These are phyloP conservation scores for Spondyliosoma cantharus DNA, from an alignment of 2,797 vertebrate species.

Conservation along the genomic window DNA sequence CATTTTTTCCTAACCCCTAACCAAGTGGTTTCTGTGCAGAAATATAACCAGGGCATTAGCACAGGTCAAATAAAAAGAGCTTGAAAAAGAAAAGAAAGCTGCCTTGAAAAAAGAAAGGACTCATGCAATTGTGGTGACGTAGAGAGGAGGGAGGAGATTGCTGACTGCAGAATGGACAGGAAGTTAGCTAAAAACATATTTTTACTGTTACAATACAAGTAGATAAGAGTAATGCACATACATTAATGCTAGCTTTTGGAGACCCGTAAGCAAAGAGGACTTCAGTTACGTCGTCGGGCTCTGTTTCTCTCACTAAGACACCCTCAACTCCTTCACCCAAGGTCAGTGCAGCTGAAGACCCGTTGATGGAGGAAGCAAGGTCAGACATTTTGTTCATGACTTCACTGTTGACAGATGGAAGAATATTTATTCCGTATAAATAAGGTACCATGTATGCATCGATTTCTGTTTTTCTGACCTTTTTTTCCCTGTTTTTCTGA, in stretches of 20 bases:
- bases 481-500: too few species aligned
- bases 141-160: too few species aligned
- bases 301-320: constrained; percentile 34
- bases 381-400: background rate
- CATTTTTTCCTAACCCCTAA: too few species aligned
- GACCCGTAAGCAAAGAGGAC: constrained; percentile 43
- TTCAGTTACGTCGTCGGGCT: fast-evolving
- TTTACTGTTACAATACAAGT: background rate
- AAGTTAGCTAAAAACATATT: too few species aligned
- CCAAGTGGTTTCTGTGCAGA: too few species aligned
- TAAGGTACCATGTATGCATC: background rate
- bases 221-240: constrained; percentile 54
- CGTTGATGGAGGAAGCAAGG: background rate
- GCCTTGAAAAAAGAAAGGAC: too few species aligned
- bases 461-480: too few species aligned
- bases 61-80: too few species aligned
- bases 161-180: too few species aligned
- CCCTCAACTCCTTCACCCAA: constrained; percentile 47
- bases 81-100: too few species aligned
- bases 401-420: constrained; percentile 45
- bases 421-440: background rate
- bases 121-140: too few species aligned
- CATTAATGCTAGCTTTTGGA: constrained; percentile 29
- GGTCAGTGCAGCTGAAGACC: constrained; percentile 18
- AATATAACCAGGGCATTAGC: too few species aligned